These are phyloP conservation scores for Ectemnius continuus DNA, from an alignment of 2,888 invertebrate species.

Conservation along the genomic window DNA sequence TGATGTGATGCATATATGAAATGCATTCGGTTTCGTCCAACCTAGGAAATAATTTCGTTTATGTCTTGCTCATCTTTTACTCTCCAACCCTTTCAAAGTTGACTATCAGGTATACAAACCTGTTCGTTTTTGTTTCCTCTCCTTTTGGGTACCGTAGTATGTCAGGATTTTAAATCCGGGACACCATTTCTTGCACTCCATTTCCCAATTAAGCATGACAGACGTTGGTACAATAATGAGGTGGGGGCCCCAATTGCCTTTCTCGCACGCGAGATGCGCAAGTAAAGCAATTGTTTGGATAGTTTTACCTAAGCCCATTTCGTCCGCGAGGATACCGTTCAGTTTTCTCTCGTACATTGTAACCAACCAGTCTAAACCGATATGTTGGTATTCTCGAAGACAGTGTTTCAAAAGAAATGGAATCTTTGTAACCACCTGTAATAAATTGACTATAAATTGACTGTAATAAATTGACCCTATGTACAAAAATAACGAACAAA, in stretches of 20 bases:
- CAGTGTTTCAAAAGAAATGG: slow-evolving; percentile 94
- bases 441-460: slow-evolving; percentile 55
- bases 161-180: slow-evolving; percentile 99
- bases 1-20: slow-evolving; percentile 98
- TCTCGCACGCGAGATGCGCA: slow-evolving; percentile 95
- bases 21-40: slow-evolving; percentile 99
- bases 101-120: slow-evolving; percentile 68
- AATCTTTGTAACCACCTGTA: slow-evolving; percentile 92
- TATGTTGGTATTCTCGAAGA: slow-evolving; percentile 97
- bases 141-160: slow-evolving; percentile 98
- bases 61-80: background rate
- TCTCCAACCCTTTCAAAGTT: no score
- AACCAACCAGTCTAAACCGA: slow-evolving; percentile 97
- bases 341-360: slow-evolving; percentile 96
- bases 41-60: slow-evolving; percentile 76
- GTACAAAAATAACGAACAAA: slow-evolving; percentile 17
- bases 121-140: slow-evolving; percentile 92
- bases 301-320: slow-evolving; percentile 98
- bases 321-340: slow-evolving; percentile 97
- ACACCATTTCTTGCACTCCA: slow-evolving; percentile 99
- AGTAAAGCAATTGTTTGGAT: slow-evolving; percentile 97
- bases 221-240: slow-evolving; percentile 99
- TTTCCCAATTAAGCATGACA: slow-evolving; percentile 99
- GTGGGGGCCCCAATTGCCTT: slow-evolving; percentile 98
- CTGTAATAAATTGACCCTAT: no score